Evolutionary conservation across 2,113 vertebrate genomes (phyloP).

Genomic region (Desmodus rotundus): DNA sequence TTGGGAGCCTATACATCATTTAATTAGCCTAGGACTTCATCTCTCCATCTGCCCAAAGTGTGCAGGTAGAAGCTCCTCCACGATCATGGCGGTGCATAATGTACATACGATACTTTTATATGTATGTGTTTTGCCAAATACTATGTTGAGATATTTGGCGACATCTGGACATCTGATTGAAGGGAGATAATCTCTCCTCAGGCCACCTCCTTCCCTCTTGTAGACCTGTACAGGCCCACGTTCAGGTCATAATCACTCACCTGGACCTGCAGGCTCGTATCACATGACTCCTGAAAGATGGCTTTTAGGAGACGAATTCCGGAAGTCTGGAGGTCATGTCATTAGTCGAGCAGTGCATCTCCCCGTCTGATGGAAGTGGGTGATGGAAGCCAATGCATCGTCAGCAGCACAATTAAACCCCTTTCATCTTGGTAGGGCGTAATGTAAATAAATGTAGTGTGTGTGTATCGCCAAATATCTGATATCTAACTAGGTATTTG

Average conservation of each 20-base stretch:
- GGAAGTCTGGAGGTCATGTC: not conserved
- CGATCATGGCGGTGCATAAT: not conserved
- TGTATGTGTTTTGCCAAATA: slow-evolving; percentile 36
- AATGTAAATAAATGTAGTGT: slow-evolving; percentile 8
- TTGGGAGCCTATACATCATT: not conserved
- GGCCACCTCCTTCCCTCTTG: not conserved
- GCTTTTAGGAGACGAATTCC: not conserved
- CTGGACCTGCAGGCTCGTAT: not conserved
- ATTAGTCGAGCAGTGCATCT: not conserved
- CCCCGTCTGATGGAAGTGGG: not conserved
- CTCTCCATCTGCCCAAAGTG: not conserved
- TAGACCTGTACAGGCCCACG: not conserved
- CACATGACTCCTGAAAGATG: not conserved
- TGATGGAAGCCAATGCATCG: not conserved
- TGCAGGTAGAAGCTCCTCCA: not conserved
- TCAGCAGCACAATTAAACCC: not conserved
- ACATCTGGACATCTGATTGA: not conserved
- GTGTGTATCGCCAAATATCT: slow-evolving; percentile 14
- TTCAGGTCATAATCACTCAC: not conserved
- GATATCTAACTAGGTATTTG: slow-evolving; percentile 42
- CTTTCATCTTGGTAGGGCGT: not conserved
- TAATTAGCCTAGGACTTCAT: not conserved
- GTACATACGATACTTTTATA: slow-evolving; percentile 43
- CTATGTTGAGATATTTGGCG: not conserved
- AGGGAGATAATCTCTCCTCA: not conserved